A percentile compares a stretch with the other conserved stretches of the same genome.
These are phyloP conservation scores for Chloropsis cyanopogon DNA, from an alignment of 2,113 vertebrate species.

Conservation along the genomic window DNA sequence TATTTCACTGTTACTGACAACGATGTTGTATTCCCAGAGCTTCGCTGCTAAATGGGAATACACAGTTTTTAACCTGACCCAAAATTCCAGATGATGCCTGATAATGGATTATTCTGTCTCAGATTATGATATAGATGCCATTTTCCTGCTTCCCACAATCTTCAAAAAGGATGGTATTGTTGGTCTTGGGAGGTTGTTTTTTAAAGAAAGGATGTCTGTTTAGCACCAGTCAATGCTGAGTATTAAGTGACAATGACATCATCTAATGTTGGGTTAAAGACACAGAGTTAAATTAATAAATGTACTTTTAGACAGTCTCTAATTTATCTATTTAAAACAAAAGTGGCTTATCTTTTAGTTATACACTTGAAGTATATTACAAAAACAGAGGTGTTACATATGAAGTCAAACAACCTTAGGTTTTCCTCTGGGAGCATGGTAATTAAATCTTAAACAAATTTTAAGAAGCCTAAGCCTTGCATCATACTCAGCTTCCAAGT, in stretches of 20 bases:
- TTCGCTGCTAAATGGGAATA: background rate
- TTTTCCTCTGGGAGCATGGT: background rate
- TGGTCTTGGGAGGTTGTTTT: background rate
- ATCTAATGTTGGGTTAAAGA: background rate
- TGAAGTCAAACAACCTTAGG: background rate
- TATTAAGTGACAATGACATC: background rate
- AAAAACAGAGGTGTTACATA: background rate
- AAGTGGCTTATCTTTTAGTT: background rate
- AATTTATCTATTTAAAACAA: background rate
- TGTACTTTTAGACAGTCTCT: background rate
- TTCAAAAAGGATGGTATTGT: background rate
- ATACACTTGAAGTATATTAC: background rate
- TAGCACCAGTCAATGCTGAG: background rate
- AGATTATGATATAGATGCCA: too few relatives aligned
- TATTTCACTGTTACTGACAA: background rate
- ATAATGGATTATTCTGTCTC: background rate
- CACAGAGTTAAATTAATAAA: background rate
- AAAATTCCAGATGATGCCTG: background rate
- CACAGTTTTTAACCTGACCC: background rate
- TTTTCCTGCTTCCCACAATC: background rate
- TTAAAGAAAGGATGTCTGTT: background rate
- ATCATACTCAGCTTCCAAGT: background rate
- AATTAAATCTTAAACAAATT: background rate
- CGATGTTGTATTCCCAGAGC: background rate
- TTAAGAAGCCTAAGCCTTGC: background rate